These are phyloP conservation scores for Himalopsyche kuldschensis DNA, from an alignment of 2,888 invertebrate genomes.

Conservation along the genomic window DNA sequence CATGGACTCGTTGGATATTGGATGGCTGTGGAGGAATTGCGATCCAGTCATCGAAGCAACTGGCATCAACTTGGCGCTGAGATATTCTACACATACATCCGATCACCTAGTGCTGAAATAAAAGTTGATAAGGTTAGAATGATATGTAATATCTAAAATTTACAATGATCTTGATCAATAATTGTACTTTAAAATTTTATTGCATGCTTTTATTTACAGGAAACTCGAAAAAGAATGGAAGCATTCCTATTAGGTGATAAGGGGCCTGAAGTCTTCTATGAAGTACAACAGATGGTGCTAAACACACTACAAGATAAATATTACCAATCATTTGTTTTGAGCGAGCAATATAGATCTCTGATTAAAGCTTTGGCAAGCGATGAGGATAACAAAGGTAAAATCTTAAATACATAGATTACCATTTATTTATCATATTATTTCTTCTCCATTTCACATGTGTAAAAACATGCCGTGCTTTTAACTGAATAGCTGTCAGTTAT, in stretches of 20 bases:
- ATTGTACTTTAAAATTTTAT: not conserved
- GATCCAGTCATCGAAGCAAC: slow-evolving; percentile 71
- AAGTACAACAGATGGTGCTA: slow-evolving; percentile 79
- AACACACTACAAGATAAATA: slow-evolving; percentile 83
- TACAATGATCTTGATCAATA: too few species aligned
- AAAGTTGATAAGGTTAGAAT: slow-evolving; percentile 73
- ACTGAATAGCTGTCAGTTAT: too few species aligned
- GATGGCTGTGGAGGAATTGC: slow-evolving; percentile 82
- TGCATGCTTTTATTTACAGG: slow-evolving; percentile 46
- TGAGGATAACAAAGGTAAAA: slow-evolving; percentile 57
- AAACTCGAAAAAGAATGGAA: slow-evolving; percentile 82
- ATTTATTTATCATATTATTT: too few species aligned
- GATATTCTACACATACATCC: slow-evolving; percentile 86
- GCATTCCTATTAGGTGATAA: slow-evolving; percentile 84
- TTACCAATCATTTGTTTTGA: slow-evolving; percentile 85
- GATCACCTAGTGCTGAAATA: slow-evolving; percentile 78
- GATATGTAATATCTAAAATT: not conserved
- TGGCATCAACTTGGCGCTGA: slow-evolving; percentile 90
- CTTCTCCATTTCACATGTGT: too few species aligned
- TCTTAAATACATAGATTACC: too few species aligned
- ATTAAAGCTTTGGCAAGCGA: slow-evolving; percentile 67
- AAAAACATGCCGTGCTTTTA: too few species aligned
- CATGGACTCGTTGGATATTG: slow-evolving; percentile 86
- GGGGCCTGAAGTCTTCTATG: slow-evolving; percentile 85
- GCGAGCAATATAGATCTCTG: slow-evolving; percentile 79